phyloP scores from a whole-genome alignment of 2,113 vertebrate genomes.

The Leucosticte australis region DNA sequence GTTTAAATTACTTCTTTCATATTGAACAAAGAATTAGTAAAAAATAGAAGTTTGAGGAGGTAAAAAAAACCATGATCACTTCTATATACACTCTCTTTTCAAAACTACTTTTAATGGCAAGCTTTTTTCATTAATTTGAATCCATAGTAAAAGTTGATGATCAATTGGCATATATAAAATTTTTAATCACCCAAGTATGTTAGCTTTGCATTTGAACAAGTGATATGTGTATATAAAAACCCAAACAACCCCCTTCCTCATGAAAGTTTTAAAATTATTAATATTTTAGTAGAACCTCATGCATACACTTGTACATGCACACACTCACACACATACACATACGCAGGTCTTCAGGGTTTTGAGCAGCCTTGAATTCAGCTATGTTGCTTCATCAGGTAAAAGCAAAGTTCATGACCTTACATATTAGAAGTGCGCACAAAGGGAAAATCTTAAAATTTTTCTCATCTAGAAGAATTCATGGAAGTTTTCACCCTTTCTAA shows the following conservation, averaged over 20 bases:
- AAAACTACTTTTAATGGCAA: background rate
- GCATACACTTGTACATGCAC: background rate
- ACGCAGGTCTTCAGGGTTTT: background rate
- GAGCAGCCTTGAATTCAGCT: background rate
- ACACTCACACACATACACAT: background rate
- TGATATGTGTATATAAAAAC: background rate
- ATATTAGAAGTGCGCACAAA: background rate
- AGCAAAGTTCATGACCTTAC: background rate
- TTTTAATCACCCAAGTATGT: background rate
- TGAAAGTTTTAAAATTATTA: background rate
- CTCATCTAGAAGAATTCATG: background rate
- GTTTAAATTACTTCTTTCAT: background rate
- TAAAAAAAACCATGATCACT: rapidly evolving
- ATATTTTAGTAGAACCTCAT: background rate
- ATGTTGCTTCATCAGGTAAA: background rate
- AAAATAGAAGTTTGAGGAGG: background rate
- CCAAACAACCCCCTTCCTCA: rapidly evolving
- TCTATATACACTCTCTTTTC: background rate
- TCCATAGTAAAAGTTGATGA: background rate
- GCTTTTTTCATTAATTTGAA: background rate
- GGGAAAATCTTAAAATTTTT: background rate
- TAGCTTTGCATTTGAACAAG: background rate
- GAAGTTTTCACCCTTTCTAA: background rate
- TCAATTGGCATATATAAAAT: background rate
- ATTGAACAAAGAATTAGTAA: background rate